Base-by-base conservation (phyloP, 2,797 vertebrate species). In the Coilia nasus region DNA sequence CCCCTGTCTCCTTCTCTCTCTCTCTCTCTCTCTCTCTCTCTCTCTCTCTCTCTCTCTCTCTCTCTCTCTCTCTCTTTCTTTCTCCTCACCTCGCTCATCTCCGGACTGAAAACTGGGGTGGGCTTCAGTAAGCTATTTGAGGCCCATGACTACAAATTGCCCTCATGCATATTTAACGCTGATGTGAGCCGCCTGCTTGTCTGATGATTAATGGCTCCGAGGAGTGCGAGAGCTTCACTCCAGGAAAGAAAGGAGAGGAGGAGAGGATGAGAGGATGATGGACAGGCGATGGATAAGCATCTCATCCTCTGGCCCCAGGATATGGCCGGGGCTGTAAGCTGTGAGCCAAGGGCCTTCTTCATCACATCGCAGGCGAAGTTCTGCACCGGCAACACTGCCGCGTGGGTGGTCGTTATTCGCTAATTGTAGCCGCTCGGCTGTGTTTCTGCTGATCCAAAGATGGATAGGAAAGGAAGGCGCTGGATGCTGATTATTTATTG, bases 171-270 rank as follows among this genome's bases (percentile, higher is more conserved):
- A 88, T 90, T 85, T 88, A 62, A 90, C 88, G 90, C 87, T 86
- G 83, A 83, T 81, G 23, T 41, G 59, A 81, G 59, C 47, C 82
- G n/a, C 57, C 75, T 87, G 89, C 85, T 86, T 81, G 75, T 81
- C 83, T 84, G 87, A 83, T 91, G 91, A 91, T 93, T 89, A 88
- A 90, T 92, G 85, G 86, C 86, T 89, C 15, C 5, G 81, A 83
- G 83, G 88, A 62, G 81, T 91, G 86, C 86, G 82, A 86, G 85
- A 85, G 59, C 85, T 86, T 88, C 82, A 64, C 56, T 87, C 86
- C 84, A 81, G 28, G 50, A 54, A 9, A 54, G 50, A 54, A 14
- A 54, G 50, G 28, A 44, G 31, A 0, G 31, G 15, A 41, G 7
- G 28, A 44, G 35, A 5, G 5, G 50, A 54, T 2, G 67, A 44